phyloP scores from a whole-genome alignment of 1,140 invertebrate genomes.

The Drosophila melanogaster region DNA sequence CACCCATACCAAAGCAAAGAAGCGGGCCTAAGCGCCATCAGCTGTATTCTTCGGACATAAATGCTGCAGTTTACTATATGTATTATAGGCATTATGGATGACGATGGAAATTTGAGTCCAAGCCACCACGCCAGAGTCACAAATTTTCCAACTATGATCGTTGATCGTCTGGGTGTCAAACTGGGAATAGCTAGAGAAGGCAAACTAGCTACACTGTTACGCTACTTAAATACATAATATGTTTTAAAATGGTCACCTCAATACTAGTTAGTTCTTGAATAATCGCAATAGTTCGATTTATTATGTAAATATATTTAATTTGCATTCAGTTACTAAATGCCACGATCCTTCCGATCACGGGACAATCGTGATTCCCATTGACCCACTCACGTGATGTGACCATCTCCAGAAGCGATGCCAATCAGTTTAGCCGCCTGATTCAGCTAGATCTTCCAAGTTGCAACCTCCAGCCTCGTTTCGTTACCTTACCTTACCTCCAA shows the following conservation, averaged over 20 bases:
- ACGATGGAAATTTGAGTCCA: constrained; percentile 56
- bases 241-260: too few relatives aligned
- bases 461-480: constrained; percentile 53
- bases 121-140: constrained; percentile 19
- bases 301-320: too few relatives aligned
- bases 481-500: constrained; percentile 74
- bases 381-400: constrained; percentile 30
- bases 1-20: constrained; percentile 3
- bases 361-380: not conserved
- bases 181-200: constrained; percentile 29
- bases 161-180: constrained; percentile 29
- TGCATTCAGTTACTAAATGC: too few relatives aligned
- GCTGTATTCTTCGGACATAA: constrained; percentile 64
- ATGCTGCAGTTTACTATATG: constrained; percentile 73
- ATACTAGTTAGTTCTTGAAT: too few relatives aligned
- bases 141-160: constrained; percentile 57
- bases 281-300: too few relatives aligned
- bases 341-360: too few relatives aligned
- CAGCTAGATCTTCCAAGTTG: constrained; percentile 31
- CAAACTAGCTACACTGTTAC: too few relatives aligned
- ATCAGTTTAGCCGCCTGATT: constrained; percentile 54
- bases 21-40: constrained; percentile 65
- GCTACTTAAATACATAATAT: too few relatives aligned
- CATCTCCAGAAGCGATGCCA: constrained; percentile 53
- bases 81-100: constrained; percentile 60